phyloP scores from a whole-genome alignment of 2,888 invertebrate genomes.

The Andrena chrysosceles region DNA sequence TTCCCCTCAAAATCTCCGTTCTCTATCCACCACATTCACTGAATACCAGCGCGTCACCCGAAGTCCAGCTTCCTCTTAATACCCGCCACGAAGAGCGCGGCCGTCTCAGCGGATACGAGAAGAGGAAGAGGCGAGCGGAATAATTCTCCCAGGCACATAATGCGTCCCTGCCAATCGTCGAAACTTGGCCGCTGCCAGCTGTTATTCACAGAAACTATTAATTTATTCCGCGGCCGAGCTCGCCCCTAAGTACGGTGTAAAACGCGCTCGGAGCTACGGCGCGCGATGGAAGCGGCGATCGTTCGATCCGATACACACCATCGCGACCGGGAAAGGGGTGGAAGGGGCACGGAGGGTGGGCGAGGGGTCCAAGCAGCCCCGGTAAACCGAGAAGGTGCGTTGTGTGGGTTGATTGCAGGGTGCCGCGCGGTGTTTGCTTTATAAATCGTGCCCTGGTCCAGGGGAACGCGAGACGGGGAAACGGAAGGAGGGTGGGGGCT shows the following conservation, averaged over 20 bases:
- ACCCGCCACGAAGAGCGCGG: neutral
- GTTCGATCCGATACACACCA: conserved; percentile 74
- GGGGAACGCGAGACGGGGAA: conserved; percentile 56
- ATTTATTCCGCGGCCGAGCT: conserved; percentile 81
- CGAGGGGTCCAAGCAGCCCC: conserved; percentile 24
- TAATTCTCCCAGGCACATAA: conserved; percentile 29
- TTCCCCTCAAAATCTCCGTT: no score
- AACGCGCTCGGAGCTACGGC: conserved; percentile 81
- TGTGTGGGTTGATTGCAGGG: conserved; percentile 83
- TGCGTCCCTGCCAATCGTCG: conserved; percentile 73
- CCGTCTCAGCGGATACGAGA: neutral
- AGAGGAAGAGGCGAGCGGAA: conserved; percentile 12
- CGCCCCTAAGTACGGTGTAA: conserved; percentile 82
- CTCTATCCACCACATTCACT: no score
- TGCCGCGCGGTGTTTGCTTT: conserved; percentile 83
- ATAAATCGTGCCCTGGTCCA: conserved; percentile 80
- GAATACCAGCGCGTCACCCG: no score
- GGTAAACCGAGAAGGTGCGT: conserved; percentile 69
- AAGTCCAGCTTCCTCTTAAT: neutral
- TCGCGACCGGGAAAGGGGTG: conserved; percentile 12
- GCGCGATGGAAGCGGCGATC: conserved; percentile 75
- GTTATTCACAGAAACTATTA: conserved; percentile 80
- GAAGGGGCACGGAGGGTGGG: neutral
- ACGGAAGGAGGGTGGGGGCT: conserved; percentile 53
- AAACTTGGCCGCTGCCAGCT: conserved; percentile 73